These are phyloP conservation scores for Chloroceryle amazona DNA, from an alignment of 2,797 vertebrate genomes.

Conservation along the genomic window DNA sequence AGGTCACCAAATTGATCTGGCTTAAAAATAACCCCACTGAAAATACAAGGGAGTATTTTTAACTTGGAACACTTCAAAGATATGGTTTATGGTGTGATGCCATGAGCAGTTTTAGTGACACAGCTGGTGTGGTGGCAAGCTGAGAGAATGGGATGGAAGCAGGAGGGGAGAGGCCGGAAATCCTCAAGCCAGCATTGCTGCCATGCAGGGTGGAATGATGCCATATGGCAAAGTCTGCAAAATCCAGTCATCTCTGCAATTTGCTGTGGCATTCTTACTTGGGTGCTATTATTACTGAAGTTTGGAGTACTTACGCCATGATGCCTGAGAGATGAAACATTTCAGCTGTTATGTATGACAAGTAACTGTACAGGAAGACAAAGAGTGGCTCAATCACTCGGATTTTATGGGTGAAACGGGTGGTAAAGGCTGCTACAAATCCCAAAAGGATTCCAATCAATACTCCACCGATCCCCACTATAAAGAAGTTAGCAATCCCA, in stretches of 20 bases:
- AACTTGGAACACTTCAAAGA: constrained; percentile 53
- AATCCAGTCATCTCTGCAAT: not conserved
- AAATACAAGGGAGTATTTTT: constrained; percentile 62
- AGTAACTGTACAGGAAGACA: constrained; percentile 97
- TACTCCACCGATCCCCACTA: constrained; percentile 93
- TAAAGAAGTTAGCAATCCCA: constrained; percentile 91
- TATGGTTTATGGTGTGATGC: constrained; percentile 42
- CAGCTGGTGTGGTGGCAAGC: constrained; percentile 62
- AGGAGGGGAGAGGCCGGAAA: constrained; percentile 33
- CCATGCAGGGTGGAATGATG: not conserved
- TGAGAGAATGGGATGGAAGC: constrained; percentile 7
- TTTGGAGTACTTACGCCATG: constrained; percentile 93
- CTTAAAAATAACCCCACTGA: constrained; percentile 52
- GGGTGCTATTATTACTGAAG: constrained; percentile 19
- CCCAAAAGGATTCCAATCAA: constrained; percentile 92
- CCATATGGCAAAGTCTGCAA: constrained; percentile 35
- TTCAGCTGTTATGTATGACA: constrained; percentile 95
- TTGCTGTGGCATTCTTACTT: not conserved
- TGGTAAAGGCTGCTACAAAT: constrained; percentile 95
- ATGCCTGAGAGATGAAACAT: constrained; percentile 96
- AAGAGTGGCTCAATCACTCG: constrained; percentile 96
- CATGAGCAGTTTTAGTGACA: constrained; percentile 59
- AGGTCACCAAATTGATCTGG: constrained; percentile 1
- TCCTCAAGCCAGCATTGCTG: constrained; percentile 49
- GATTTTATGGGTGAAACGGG: constrained; percentile 94